Evolutionary conservation across 2,888 invertebrate species (phyloP), one percentile per base, ranked within the genome.

Genomic region (Spodoptera littoralis): DNA sequence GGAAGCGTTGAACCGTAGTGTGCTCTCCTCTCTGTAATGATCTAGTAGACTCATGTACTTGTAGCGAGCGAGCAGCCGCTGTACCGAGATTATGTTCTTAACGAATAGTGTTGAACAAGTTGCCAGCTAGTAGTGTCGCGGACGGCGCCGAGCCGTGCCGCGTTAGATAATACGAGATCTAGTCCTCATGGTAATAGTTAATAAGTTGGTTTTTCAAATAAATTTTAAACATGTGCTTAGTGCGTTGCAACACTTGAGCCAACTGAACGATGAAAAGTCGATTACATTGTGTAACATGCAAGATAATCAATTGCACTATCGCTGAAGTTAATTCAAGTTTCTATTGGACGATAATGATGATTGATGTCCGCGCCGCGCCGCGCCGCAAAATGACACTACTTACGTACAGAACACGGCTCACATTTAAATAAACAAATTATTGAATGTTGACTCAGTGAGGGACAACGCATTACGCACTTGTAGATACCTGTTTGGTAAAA

Each of bases 151-250:
- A 36, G 36, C 65, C 64, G 43, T 60, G 47, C 61, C 65, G 55
- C 60, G 47, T 57, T 67, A 78, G 58, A 24, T 73, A 43, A 48
- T 66, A 73, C 51, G 62, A 76, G 68, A 76, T 78, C 77, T 78
- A 78, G 77, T 78, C 77, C 66, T 73, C 71, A 73, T 63, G 44
- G 24, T 78, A 58, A 70, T 78, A 67, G 49, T 13, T 41, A 43
- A 51, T 70, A 62, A 60, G 59, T 65, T 60, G 49, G 66, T 60
- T 61, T 54, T 63, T 60, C 44, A 53, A 58, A 42, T 59, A 56
- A 60, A 24, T 58, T 62, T 49, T 51, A 55, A 71, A 57, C 60
- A 65, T 48, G 48, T 55, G 59, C 55, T 60, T 54, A 50, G 42
- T 55, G 56, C 49, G 41, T 60, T 67, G 22, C 55, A 46, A 27